Evolutionary conservation across 1,140 invertebrate species (phyloP).

Genomic region (Latrodectus geometricus): DNA sequence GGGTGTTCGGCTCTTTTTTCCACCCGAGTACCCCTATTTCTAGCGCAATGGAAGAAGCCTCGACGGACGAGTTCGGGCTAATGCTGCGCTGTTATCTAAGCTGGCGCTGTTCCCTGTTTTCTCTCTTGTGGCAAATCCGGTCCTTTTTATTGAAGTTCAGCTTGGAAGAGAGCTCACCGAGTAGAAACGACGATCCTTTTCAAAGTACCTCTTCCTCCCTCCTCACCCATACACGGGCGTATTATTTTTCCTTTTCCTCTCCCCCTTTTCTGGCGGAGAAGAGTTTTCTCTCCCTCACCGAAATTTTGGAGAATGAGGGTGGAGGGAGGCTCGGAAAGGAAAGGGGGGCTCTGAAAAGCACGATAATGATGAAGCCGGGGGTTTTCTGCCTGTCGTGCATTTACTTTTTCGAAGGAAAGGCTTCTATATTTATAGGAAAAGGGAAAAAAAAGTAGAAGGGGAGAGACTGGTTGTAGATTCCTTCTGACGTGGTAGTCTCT

Average conservation of each 20-base stretch:
- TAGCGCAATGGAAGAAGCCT: slow-evolving; percentile 32
- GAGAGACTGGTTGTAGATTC: too few relatives aligned
- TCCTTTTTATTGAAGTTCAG: slow-evolving; percentile 41
- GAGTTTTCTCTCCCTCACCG: slow-evolving; percentile 19
- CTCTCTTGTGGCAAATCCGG: slow-evolving; percentile 37
- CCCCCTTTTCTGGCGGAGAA: not conserved
- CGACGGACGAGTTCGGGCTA: slow-evolving; percentile 45
- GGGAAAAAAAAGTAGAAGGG: too few relatives aligned
- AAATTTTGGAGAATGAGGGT: slow-evolving; percentile 6
- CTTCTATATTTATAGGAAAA: too few relatives aligned
- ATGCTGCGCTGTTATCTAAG: slow-evolving; percentile 53
- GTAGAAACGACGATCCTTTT: not conserved
- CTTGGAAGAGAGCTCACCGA: not conserved
- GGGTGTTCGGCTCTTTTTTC: slow-evolving; percentile 35
- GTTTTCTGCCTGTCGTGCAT: slow-evolving; percentile 19
- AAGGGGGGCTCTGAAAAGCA: not conserved
- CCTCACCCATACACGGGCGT: not conserved
- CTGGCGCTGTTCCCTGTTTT: slow-evolving; percentile 45
- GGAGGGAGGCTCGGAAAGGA: not conserved
- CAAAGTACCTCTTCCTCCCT: not conserved
- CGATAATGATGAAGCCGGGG: slow-evolving; percentile 19
- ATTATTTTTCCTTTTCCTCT: not conserved
- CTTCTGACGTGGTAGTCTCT: not conserved
- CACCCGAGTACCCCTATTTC: slow-evolving; percentile 18
- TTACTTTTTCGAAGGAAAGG: not conserved